phyloP scores from a whole-genome alignment of 2,888 invertebrate species.

The Temnothorax ravouxi region DNA sequence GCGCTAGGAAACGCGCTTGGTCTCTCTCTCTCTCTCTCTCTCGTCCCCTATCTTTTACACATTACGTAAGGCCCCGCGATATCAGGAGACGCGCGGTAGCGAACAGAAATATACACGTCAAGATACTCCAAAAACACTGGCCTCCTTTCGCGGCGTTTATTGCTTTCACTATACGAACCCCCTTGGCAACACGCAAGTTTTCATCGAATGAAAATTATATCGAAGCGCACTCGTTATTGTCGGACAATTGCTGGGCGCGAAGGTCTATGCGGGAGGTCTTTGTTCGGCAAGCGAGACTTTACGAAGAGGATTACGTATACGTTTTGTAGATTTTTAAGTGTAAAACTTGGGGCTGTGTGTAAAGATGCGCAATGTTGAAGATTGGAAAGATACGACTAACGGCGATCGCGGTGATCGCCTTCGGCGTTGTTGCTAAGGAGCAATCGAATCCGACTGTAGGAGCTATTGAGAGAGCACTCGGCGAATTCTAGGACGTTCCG shows the following conservation, averaged over 20 bases:
- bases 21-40: constrained; percentile 47
- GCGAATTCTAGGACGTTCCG: background rate
- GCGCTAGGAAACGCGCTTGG: constrained; percentile 61
- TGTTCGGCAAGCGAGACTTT: background rate
- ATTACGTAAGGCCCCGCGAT: constrained; percentile 45
- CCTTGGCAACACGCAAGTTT: background rate
- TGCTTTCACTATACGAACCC: background rate
- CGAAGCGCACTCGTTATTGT: too few relatives aligned
- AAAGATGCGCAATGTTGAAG: background rate
- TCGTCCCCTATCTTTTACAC: background rate
- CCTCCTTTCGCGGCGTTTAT: background rate
- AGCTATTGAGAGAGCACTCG: background rate
- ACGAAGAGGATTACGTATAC: too few relatives aligned
- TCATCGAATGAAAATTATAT: background rate
- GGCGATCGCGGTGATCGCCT: background rate
- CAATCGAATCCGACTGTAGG: constrained; percentile 3
- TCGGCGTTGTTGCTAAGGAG: constrained; percentile 25
- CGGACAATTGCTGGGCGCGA: background rate
- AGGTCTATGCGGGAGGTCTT: background rate
- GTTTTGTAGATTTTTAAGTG: background rate
- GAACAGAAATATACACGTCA: constrained; percentile 8
- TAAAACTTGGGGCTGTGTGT: background rate
- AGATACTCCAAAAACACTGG: constrained; percentile 4
- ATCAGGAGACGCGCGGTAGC: constrained; percentile 27
- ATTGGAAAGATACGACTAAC: background rate